Conservation (phyloP, 2,113 vertebrate genomes). For the Pardalotus punctatus region DNA sequence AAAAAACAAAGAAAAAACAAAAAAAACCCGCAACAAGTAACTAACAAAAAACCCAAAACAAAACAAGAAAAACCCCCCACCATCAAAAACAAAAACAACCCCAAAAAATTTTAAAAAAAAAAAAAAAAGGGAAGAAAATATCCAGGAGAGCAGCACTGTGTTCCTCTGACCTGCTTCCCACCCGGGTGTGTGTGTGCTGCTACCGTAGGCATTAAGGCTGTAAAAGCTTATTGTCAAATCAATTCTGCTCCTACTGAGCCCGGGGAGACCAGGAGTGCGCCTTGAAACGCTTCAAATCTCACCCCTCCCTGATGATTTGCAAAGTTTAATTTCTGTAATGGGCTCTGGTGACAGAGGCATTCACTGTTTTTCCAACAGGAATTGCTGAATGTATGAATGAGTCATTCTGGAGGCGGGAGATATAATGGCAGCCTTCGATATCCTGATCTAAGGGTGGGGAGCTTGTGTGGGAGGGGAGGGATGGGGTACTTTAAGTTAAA, state of each 20-base stretch:
- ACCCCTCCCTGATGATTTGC: conserved; percentile 61
- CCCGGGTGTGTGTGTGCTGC: background rate
- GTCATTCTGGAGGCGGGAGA: conserved; percentile 48
- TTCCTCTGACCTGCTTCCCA: background rate
- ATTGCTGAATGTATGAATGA: conserved; percentile 64
- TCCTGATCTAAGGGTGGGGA: conserved; percentile 48
- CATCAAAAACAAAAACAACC: no score
- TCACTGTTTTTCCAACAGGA: conserved; percentile 52
- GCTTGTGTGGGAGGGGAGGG: background rate
- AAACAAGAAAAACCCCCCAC: no score
- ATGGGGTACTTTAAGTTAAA: background rate
- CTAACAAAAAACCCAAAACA: no score
- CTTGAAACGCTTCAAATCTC: conserved; percentile 58
- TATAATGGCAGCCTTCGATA: conserved; percentile 51
- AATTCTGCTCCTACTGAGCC: background rate
- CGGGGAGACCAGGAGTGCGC: background rate
- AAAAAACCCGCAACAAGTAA: no score
- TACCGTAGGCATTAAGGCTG: background rate
- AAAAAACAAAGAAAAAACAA: background rate
- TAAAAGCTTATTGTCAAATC: conserved; percentile 45
- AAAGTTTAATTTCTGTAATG: conserved; percentile 72
- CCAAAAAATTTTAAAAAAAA: no score
- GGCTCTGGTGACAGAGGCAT: conserved; percentile 35
- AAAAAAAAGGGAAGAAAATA: background rate
- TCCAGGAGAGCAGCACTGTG: background rate